A percentile compares a stretch with the other conserved stretches of the same genome.
phyloP scores from a whole-genome alignment of 2,113 vertebrate species.

The Crotalus helleri region DNA sequence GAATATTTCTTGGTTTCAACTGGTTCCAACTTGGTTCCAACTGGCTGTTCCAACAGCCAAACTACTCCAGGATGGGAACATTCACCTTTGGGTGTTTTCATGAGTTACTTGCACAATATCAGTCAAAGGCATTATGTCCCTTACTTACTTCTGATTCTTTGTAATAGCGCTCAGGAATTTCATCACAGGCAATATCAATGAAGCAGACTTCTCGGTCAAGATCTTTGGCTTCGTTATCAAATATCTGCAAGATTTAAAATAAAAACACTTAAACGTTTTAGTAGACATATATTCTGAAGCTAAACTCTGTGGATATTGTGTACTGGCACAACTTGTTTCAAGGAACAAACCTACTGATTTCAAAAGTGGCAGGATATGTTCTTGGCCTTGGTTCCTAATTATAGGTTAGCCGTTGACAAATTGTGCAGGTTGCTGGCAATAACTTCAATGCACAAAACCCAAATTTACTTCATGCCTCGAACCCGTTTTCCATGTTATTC shows the following conservation, averaged over 20 bases:
- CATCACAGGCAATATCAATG: slow-evolving; percentile 94
- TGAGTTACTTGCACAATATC: neutral
- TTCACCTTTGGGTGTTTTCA: neutral
- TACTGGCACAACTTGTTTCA: neutral
- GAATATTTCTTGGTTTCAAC: neutral
- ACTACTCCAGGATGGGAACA: neutral
- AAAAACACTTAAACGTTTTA: slow-evolving; percentile 4
- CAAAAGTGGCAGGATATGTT: neutral
- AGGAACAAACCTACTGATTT: neutral
- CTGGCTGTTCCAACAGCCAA: neutral
- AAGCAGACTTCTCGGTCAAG: slow-evolving; percentile 94
- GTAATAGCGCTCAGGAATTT: slow-evolving; percentile 96
- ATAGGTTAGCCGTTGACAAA: neutral
- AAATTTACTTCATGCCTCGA: neutral
- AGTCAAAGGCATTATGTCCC: neutral
- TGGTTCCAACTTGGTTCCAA: neutral
- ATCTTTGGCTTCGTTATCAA: slow-evolving; percentile 89
- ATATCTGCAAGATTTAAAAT: slow-evolving; percentile 81
- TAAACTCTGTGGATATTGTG: neutral
- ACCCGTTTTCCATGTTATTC: neutral
- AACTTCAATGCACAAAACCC: neutral
- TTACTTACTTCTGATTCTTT: slow-evolving; percentile 91
- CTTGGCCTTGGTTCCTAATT: neutral
- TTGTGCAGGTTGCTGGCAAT: neutral
- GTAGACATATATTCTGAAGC: neutral